Base-by-base conservation (phyloP, 2,888 invertebrate species). In the Drosophila monieri region DNA sequence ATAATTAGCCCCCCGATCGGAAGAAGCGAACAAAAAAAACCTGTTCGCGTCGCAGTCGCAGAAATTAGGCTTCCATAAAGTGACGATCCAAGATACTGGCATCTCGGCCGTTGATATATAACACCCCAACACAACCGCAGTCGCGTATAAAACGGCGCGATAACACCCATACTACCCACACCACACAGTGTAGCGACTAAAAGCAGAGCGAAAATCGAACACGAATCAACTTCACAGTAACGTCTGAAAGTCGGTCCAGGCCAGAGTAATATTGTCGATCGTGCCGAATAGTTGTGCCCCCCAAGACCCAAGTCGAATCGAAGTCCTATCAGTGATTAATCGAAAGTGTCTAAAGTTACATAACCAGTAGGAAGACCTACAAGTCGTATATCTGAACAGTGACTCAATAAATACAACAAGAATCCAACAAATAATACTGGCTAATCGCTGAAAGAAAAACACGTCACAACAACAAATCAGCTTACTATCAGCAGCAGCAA, bases 371-470 rank as follows among this genome's bases (percentile, higher is more conserved):
- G 43, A 52, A 68, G 14, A 41, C 46, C 39, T 18, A 18, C 39
- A 54, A 54, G 39, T 76, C 80, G 69, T 69, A 69, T 57, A 80
- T 80, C 73, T 73, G 76, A 84, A 84, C 80, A 83, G 86, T 47
- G 85, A 64, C 68, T 14, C 54, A 60, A 65, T 15, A 56, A n/a
- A 72, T 6, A 30, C 27, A 8, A 59, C 62, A 76, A 48, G n/a
- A 46, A 15, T 47, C 46, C 21, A 9, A 21, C 32, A 48, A 10
- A 55, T 12, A 37, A 35, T 32, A 35, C 35, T n/a, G n/a, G n/a
- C n/a, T 35, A 15, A 49, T 18, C 61, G 9, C 30, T 27, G 25
- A 51, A 60, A 44, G 37, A 8, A 37, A 58, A 25, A 18, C 18
- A 18, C 35, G 12, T 12, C 12, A 12, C 6, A 6, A 18, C 18